phyloP scores from a whole-genome alignment of 2,113 vertebrate species.

The Dipodomys stephensi region DNA sequence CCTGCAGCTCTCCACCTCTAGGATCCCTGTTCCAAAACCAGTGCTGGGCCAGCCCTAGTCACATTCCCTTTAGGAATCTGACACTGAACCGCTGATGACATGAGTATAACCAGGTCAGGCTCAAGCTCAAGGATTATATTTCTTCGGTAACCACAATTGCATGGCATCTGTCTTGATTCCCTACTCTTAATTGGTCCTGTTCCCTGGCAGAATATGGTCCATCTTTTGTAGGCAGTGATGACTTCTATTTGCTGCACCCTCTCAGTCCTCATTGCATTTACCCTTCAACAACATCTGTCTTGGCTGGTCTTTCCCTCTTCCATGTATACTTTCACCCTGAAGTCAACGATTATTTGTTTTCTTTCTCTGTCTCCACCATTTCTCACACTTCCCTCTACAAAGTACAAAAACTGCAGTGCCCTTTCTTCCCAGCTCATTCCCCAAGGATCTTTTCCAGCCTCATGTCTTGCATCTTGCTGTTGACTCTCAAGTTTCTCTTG shows the following conservation, averaged over 20 bases:
- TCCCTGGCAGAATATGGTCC: neutral
- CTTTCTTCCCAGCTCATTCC: neutral
- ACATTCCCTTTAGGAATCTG: neutral
- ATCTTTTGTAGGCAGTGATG: neutral
- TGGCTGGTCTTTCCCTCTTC: neutral
- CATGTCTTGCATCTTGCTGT: neutral
- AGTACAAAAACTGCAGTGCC: neutral
- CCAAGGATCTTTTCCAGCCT: neutral
- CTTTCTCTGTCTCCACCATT: no score
- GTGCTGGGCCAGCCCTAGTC: neutral
- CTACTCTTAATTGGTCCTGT: neutral
- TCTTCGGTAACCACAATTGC: neutral
- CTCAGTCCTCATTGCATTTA: neutral
- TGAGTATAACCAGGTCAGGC: neutral
- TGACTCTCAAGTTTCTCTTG: neutral
- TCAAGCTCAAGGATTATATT: neutral
- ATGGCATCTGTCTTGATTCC: neutral
- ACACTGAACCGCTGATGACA: neutral
- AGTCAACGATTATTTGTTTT: neutral
- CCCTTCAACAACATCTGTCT: neutral
- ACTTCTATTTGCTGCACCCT: no score
- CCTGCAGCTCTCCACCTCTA: neutral
- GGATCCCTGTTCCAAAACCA: neutral
- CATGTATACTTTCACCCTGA: neutral
- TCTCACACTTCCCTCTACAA: neutral